Conservation (phyloP, 2,888 invertebrate species). For the Morpho deidamia region DNA sequence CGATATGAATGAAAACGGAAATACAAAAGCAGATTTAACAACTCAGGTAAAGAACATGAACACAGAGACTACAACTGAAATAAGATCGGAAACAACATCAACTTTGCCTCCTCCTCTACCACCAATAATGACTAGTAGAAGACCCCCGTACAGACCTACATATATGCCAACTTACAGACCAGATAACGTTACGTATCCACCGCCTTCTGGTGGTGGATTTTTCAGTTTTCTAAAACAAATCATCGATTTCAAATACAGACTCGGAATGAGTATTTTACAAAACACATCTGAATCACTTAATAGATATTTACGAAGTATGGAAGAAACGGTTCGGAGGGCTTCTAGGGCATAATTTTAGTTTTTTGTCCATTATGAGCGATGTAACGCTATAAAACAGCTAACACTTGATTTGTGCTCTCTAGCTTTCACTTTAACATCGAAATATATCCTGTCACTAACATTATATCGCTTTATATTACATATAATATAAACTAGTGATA, state of each 20-base stretch:
- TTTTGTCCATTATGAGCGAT: background rate
- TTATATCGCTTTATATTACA: no score
- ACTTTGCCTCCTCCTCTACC: conserved; percentile 47
- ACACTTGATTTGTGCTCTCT: no score
- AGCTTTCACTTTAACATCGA: no score
- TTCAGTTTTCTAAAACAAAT: conserved; percentile 80
- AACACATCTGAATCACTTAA: conserved; percentile 83
- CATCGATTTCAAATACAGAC: conserved; percentile 82
- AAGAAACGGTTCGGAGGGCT: conserved; percentile 48
- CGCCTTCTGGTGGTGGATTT: conserved; percentile 56
- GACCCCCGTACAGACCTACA: conserved; percentile 39
- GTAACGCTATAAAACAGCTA: background rate
- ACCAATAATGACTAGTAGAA: conserved; percentile 32
- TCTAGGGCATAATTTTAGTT: conserved; percentile 42
- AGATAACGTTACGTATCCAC: conserved; percentile 63
- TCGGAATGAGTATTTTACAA: conserved; percentile 83
- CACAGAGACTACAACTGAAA: conserved; percentile 60
- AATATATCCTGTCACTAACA: no score
- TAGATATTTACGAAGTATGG: conserved; percentile 80
- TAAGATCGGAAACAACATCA: conserved; percentile 57
- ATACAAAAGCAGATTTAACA: conserved; percentile 39
- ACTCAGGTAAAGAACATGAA: conserved; percentile 43
- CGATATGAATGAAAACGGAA: conserved; percentile 28
- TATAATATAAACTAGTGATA: no score
- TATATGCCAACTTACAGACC: conserved; percentile 31